phyloP scores from a whole-genome alignment of 1,140 invertebrate species.

The Cyclargus thomasi region DNA sequence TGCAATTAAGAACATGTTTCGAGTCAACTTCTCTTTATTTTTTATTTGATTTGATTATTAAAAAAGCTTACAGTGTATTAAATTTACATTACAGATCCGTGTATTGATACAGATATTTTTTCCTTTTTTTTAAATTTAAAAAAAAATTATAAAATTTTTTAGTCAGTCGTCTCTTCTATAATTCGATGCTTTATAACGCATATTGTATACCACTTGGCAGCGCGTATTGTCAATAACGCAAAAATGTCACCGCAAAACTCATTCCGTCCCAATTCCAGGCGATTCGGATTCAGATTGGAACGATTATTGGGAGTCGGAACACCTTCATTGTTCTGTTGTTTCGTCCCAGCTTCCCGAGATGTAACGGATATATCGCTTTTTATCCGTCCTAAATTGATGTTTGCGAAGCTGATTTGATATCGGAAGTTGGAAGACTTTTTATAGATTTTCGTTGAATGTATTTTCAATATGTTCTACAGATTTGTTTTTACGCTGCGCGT shows the following conservation, averaged over 20 bases:
- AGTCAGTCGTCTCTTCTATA: too few relatives aligned
- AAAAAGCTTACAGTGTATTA: too few relatives aligned
- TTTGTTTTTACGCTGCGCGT: too few relatives aligned
- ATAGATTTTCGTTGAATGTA: background rate
- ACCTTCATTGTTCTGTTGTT: conserved; percentile 51
- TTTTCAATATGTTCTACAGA: background rate
- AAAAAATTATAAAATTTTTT: too few relatives aligned
- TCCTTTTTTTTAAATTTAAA: too few relatives aligned
- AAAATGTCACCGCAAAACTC: conserved; percentile 26
- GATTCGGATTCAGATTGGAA: conserved; percentile 41
- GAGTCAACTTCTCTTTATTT: too few relatives aligned
- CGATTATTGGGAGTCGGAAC: conserved; percentile 50
- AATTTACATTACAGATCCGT: too few relatives aligned
- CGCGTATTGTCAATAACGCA: conserved; percentile 23
- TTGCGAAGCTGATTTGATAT: background rate
- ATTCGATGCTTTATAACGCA: too few relatives aligned
- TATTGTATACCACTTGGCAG: background rate
- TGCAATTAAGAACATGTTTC: too few relatives aligned
- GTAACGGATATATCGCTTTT: background rate
- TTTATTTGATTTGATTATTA: too few relatives aligned
- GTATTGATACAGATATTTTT: too few relatives aligned
- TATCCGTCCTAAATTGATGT: conserved; percentile 11
- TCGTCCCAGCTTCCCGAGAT: background rate
- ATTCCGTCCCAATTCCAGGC: conserved; percentile 36
- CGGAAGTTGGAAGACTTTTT: background rate